A percentile compares a stretch with the other conserved stretches of the same genome.
These are phyloP conservation scores for Petrolisthes manimaculis DNA, from an alignment of 2,888 invertebrate genomes.

Conservation along the genomic window DNA sequence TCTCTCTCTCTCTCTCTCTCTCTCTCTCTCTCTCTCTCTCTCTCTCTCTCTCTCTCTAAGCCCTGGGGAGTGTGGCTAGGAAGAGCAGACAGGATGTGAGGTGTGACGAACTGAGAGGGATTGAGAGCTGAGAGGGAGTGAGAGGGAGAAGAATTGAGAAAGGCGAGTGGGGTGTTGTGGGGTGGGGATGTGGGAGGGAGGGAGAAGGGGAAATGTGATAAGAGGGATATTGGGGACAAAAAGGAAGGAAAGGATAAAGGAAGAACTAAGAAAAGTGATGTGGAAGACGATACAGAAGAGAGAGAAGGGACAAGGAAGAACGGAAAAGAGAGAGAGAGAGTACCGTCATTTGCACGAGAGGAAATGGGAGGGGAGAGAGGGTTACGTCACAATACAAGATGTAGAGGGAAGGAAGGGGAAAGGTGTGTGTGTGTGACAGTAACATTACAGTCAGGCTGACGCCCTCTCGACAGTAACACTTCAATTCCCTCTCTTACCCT, in stretches of 20 bases:
- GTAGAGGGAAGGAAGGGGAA: neutral
- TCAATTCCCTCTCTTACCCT: neutral
- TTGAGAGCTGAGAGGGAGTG: constrained; percentile 6
- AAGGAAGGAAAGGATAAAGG: neutral
- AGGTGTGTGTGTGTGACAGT: neutral
- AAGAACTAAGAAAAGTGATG: neutral
- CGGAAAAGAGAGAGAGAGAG: neutral
- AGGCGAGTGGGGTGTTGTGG: neutral
- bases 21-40: too few species aligned
- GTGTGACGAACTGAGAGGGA: neutral
- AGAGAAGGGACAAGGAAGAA: neutral
- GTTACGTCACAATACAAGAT: too few species aligned
- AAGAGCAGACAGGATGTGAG: neutral
- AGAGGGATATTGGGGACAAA: too few species aligned
- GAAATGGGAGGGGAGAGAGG: neutral
- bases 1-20: too few species aligned
- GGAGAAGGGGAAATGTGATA: neutral
- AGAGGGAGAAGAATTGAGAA: neutral
- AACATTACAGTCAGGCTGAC: too few species aligned
- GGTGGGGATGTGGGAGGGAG: neutral
- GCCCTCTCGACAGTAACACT: neutral
- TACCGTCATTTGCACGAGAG: too few species aligned
- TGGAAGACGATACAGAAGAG: neutral
- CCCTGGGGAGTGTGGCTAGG: neutral
- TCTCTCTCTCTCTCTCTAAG: too few species aligned